Evolutionary conservation across 2,888 invertebrate genomes (phyloP).

Genomic region (Laspeyria flexula): DNA sequence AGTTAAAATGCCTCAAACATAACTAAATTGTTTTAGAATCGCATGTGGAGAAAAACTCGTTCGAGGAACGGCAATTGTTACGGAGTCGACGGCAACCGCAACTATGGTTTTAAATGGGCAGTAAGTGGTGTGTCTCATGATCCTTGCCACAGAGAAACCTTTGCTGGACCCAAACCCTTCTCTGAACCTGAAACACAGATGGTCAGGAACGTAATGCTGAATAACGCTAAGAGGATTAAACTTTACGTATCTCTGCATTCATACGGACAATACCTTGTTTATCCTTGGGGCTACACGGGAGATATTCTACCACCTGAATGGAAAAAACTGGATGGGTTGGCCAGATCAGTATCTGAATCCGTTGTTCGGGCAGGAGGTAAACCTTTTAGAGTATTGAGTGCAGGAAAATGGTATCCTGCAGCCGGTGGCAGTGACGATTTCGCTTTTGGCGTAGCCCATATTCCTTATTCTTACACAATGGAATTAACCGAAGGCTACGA

Average conservation of each 20-base stretch:
- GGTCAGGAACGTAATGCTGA: constrained; percentile 83
- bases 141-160: constrained; percentile 86
- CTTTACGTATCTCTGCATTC: constrained; percentile 90
- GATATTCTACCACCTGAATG: constrained; percentile 78
- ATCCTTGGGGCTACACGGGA: constrained; percentile 88
- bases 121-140: constrained; percentile 87
- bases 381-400: constrained; percentile 77
- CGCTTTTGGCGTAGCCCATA: constrained; percentile 82
- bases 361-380: constrained; percentile 74
- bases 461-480: constrained; percentile 86
- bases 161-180: constrained; percentile 86
- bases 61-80: constrained; percentile 74
- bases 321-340: constrained; percentile 74
- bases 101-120: constrained; percentile 90
- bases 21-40: constrained; percentile 74
- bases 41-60: constrained; percentile 88
- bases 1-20: too few relatives aligned
- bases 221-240: constrained; percentile 80
- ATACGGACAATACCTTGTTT: constrained; percentile 88
- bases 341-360: constrained; percentile 67
- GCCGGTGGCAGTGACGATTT: constrained; percentile 88
- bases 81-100: constrained; percentile 90
- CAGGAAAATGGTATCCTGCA: constrained; percentile 86
- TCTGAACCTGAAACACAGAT: constrained; percentile 87
- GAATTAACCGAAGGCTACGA: constrained; percentile 86